phyloP scores from a whole-genome alignment of 1,140 invertebrate genomes.

The Vanessa tameamea region DNA sequence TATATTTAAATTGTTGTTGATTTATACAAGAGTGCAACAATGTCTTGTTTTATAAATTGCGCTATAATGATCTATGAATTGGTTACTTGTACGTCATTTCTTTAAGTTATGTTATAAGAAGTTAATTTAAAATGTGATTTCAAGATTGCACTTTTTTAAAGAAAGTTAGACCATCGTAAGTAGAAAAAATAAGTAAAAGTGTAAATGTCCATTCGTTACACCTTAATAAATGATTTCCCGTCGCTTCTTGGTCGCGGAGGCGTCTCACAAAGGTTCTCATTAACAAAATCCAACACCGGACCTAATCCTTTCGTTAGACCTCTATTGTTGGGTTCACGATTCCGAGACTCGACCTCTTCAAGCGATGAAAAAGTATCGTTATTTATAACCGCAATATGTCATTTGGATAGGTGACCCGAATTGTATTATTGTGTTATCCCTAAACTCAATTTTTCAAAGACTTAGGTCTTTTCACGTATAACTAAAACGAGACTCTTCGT shows the following conservation, averaged over 20 bases:
- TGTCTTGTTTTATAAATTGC: no score
- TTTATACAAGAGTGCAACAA: no score
- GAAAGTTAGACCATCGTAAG: background rate
- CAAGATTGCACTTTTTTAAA: background rate
- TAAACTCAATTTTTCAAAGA: slow-evolving; percentile 4
- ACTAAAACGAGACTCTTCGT: no score
- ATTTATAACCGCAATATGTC: slow-evolving; percentile 43
- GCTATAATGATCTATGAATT: no score
- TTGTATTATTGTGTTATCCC: slow-evolving; percentile 10
- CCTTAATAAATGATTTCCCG: slow-evolving; percentile 68
- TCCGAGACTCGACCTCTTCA: slow-evolving; percentile 10
- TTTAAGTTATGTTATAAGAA: no score
- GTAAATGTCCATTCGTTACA: slow-evolving; percentile 63
- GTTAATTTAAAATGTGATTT: background rate
- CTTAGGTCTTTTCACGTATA: background rate
- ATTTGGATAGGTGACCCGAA: slow-evolving; percentile 25
- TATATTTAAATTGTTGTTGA: no score
- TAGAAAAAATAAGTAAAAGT: slow-evolving; percentile 44
- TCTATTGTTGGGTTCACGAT: slow-evolving; percentile 52
- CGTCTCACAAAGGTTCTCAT: slow-evolving; percentile 65
- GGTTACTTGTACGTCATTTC: no score
- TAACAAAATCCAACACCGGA: slow-evolving; percentile 64
- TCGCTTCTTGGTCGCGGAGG: slow-evolving; percentile 42
- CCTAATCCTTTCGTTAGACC: slow-evolving; percentile 76
- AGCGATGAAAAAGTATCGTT: slow-evolving; percentile 34